Percentiles rank a stretch among this genome's conserved stretches.
These are phyloP conservation scores for Malacoctenus gilli DNA, from an alignment of 2,797 vertebrate genomes.

Conservation along the genomic window DNA sequence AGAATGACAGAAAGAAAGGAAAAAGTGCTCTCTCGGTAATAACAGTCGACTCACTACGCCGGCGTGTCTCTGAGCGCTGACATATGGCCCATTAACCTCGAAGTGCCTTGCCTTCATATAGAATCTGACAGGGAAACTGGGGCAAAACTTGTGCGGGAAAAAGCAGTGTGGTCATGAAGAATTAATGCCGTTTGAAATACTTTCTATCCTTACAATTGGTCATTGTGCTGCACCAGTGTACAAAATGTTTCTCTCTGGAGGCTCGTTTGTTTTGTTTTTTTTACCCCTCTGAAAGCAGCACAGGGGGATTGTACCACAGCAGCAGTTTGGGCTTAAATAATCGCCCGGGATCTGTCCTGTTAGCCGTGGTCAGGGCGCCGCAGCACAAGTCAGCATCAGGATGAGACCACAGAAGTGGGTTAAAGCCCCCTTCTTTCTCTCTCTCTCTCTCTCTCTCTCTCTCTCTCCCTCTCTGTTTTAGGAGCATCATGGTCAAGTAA, in stretches of 20 bases:
- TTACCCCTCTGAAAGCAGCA: slow-evolving; percentile 60
- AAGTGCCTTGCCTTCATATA: slow-evolving; percentile 35
- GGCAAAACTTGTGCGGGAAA: neutral
- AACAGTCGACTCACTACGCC: slow-evolving; percentile 55
- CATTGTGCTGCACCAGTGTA: slow-evolving; percentile 45
- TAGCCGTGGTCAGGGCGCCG: slow-evolving; percentile 63
- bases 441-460: slow-evolving; percentile 45
- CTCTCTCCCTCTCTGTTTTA: slow-evolving; percentile 48
- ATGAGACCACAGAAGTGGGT: slow-evolving; percentile 70
- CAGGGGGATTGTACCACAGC: slow-evolving; percentile 60
- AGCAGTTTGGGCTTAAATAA: slow-evolving; percentile 68
- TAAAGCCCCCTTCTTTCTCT: slow-evolving; percentile 52
- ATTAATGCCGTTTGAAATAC: slow-evolving; percentile 19
- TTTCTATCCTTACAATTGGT: slow-evolving; percentile 42
- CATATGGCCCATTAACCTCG: slow-evolving; percentile 51
- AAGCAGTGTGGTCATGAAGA: slow-evolving; percentile 22
- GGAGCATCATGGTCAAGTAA: slow-evolving; percentile 41
- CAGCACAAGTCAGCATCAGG: slow-evolving; percentile 61
- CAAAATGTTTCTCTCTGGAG: slow-evolving; percentile 36
- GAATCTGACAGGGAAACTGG: slow-evolving; percentile 37
- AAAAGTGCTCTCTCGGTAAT: slow-evolving; percentile 51
- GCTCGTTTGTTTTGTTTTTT: slow-evolving; percentile 42
- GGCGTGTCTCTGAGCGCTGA: slow-evolving; percentile 61
- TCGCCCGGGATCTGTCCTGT: slow-evolving; percentile 62
- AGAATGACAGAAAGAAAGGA: slow-evolving; percentile 55